Base-by-base conservation (phyloP, 2,888 invertebrate genomes). In the Mythimna impura region DNA sequence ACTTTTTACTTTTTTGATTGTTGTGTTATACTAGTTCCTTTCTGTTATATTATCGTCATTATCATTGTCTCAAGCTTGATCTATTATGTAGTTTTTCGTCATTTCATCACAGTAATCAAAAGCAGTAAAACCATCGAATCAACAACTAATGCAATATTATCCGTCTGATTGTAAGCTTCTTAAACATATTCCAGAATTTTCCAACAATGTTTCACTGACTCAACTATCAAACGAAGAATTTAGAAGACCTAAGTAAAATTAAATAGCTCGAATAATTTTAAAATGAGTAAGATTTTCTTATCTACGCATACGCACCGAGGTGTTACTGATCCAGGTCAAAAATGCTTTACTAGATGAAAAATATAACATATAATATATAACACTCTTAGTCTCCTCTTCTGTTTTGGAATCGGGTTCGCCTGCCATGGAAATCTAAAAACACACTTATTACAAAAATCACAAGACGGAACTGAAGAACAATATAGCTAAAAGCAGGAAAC, bases 401-500 rank as follows among this genome's bases (percentile, higher is more conserved):
- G 14, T 52, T n/a, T 67, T 52, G 17, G 14, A 1, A 57, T 50
- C 36, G 17, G 25, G 34, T 40, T 64, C 30, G 52, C 10, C 66
- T 55, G 58, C 58, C 61, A 65, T 55, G 9, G 30, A 69, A 72
- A 76, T 57, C 54, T 65, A 52, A 71, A 55, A 65, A 8, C 58
- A 81, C 67, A 60, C 47, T 70, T 70, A 64, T 54, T 71, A 71
- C 34, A 64, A 77, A 64, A 77, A 63, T 69, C 62, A 70, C 65
- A 66, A 73, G 65, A 64, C 81, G 67, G 68, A 82, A 72, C 67
- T n/a, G 57, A 64, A 69, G 55, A 85, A 76, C 73, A 81, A 81
- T 81, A 83, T 73, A 73, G 73, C 68, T 80, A 67, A 81, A 79
- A 81, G 73, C 76, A 83, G 80, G 76, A 76, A 76, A 79, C 78